Base-by-base conservation (phyloP, 2,797 vertebrate species). In the Myotis pilosus region DNA sequence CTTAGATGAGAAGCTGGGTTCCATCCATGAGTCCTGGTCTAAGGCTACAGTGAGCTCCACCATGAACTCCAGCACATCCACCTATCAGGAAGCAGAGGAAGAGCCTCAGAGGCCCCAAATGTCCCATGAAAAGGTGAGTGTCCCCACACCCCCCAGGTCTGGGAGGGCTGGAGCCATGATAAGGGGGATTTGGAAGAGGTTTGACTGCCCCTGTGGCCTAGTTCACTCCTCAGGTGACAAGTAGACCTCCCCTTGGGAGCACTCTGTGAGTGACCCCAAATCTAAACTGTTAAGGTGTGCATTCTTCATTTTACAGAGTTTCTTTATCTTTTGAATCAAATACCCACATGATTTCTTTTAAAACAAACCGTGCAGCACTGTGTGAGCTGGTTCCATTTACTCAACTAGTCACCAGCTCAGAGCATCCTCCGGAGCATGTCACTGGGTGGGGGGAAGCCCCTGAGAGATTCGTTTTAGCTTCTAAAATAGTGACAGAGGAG, bases 21-120 rank as follows among this genome's bases (percentile, higher is more conserved):
- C 11, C 3, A 86, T 53, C 7, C 1, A 15, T 1, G 96, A 97
- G 49, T 95, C 72, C 5, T 89, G 1, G 92, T 95, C 89, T 12
- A 82, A 69, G 20, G 20, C 36, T 72, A 20, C 9, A 0, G 28
- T 22, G 64, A 92, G 44, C 53, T 55, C 95, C 19, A 16, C 17
- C 0, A 3, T 0, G 28, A 19, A 51, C 9, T 57, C 81, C 44
- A 94, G 68, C 28, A 11, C 28, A 2, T 49, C 92, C 30, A 12
- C 12, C 8, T 19, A 22, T 20, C 53, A 33, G 72, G 84, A 36
- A 36, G 23, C 25, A 15, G 94, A 95, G 15, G 93, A 80, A 13
- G 51, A 96, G 23, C n/a, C 28, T 47, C 87, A 25, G 23, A 16
- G 1, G 4, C 51, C 36, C 8, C 81, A 36, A 41, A n/a, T 2